phyloP scores from a whole-genome alignment of 1,140 invertebrate species.

The Bombus balteatus region DNA sequence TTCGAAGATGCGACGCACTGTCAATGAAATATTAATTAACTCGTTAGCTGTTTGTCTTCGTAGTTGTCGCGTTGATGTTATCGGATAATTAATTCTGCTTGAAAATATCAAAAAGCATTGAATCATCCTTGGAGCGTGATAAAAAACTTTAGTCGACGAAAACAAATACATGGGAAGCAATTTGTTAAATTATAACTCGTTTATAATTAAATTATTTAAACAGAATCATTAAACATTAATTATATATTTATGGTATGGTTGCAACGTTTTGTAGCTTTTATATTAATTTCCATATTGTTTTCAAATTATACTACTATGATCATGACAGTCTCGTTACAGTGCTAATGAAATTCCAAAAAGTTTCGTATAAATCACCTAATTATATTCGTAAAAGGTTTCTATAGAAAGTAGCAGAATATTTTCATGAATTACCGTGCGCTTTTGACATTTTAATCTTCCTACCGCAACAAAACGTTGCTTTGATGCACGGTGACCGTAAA shows the following conservation, averaged over 20 bases:
- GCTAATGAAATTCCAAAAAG: not conserved
- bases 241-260: no score
- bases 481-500: not conserved
- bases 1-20: not conserved
- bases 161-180: not conserved
- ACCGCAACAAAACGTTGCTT: not conserved
- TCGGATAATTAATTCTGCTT: not conserved
- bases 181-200: not conserved
- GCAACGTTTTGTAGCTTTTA: not conserved
- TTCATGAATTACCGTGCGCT: not conserved
- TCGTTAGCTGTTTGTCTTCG: not conserved
- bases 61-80: not conserved
- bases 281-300: not conserved
- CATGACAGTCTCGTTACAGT: not conserved
- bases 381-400: not conserved
- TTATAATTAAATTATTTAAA: not conserved
- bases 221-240: not conserved
- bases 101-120: not conserved
- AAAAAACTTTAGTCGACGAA: not conserved
- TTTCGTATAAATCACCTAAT: not conserved
- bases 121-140: accelerated
- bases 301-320: not conserved
- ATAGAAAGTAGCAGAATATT: not conserved
- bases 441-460: not conserved
- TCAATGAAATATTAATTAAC: not conserved